These are phyloP conservation scores for Thermophis baileyi DNA, from an alignment of 2,113 vertebrate species.

Conservation along the genomic window DNA sequence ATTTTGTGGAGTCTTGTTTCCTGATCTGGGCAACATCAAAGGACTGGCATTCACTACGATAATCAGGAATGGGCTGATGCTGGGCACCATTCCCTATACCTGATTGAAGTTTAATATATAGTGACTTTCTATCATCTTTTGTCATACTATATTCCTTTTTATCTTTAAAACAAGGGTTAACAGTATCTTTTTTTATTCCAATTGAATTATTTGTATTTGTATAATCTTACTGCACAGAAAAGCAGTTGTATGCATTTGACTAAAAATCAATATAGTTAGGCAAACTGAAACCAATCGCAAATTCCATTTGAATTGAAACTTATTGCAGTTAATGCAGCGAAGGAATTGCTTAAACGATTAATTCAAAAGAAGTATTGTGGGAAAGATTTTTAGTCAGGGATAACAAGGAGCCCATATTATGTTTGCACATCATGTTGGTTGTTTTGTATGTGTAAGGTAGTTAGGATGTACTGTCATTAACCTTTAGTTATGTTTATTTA, in stretches of 20 bases:
- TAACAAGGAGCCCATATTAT: neutral
- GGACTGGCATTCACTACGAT: neutral
- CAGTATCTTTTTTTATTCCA: neutral
- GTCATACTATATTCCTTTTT: neutral
- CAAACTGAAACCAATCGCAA: neutral
- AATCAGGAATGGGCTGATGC: neutral
- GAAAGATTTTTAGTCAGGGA: neutral
- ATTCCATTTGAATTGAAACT: neutral
- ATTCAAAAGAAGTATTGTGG: neutral
- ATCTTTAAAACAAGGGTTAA: neutral
- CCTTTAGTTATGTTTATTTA: constrained; percentile 22
- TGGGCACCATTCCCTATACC: neutral
- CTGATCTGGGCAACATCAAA: neutral
- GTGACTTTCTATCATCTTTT: neutral
- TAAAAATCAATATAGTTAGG: neutral
- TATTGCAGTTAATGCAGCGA: neutral
- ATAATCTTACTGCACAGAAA: neutral
- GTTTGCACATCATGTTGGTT: constrained; percentile 3
- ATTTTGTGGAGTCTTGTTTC: neutral
- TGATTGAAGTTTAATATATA: neutral
- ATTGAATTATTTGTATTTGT: neutral
- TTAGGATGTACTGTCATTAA: neutral
- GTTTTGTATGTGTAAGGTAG: neutral
- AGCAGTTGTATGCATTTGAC: neutral
- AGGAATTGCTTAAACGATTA: neutral